Percentiles rank a stretch among this genome's conserved stretches.
Conservation (phyloP, 2,888 invertebrate species). For the Trichogramma dendrolimi region DNA sequence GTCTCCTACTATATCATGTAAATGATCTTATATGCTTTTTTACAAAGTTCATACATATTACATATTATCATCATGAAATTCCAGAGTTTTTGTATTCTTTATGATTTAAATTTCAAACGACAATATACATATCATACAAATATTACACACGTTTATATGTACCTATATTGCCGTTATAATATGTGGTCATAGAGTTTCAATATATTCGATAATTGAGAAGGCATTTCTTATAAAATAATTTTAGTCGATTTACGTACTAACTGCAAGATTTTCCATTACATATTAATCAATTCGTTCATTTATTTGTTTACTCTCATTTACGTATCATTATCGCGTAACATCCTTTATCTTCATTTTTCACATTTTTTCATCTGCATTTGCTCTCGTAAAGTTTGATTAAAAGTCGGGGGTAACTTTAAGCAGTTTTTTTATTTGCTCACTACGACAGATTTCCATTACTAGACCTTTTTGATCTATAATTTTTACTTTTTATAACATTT, state of each 20-base stretch:
- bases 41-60: too few relatives aligned
- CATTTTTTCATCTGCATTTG: constrained; percentile 2
- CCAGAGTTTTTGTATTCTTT: constrained; percentile 17
- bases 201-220: constrained; percentile 30
- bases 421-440: background rate
- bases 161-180: background rate
- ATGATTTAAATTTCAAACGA: constrained; percentile 23
- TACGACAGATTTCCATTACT: constrained; percentile 20
- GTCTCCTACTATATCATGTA: too few relatives aligned
- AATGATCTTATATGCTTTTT: too few relatives aligned
- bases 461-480: background rate
- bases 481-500: too few relatives aligned
- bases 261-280: constrained; percentile 18
- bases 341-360: background rate
- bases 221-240: constrained; percentile 29
- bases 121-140: constrained; percentile 16
- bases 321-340: background rate
- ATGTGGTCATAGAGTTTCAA: constrained; percentile 22
- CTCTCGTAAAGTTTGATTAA: constrained; percentile 7
- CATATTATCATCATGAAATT: constrained; percentile 17
- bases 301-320: background rate
- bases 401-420: constrained; percentile 6
- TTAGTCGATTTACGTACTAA: constrained; percentile 26
- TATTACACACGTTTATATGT: background rate
- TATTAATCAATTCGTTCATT: background rate